phyloP scores from a whole-genome alignment of 2,888 invertebrate species.

The Lasioglossum marginatum region DNA sequence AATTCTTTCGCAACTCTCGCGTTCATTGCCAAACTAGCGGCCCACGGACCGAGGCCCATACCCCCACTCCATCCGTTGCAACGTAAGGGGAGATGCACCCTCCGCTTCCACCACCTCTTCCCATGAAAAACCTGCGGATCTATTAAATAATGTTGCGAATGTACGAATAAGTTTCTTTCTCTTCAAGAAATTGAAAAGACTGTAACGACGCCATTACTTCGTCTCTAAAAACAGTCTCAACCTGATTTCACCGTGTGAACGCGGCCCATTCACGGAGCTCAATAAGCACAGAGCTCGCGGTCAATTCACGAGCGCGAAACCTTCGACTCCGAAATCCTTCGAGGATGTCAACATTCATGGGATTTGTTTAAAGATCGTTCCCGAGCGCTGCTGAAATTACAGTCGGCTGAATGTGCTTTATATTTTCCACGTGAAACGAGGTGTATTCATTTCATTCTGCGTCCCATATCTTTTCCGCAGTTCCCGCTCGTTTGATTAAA shows the following conservation, averaged over 20 bases:
- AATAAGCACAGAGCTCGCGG: conserved; percentile 1
- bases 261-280: conserved; percentile 18
- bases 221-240: not conserved
- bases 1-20: not conserved
- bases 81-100: too few relatives aligned
- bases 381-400: not conserved
- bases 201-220: not conserved
- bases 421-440: not conserved
- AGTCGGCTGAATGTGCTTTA: not conserved
- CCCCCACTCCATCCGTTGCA: too few relatives aligned
- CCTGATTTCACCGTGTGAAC: conserved; percentile 26
- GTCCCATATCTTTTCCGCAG: too few relatives aligned
- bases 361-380: not conserved
- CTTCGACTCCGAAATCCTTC: not conserved
- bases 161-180: too few relatives aligned
- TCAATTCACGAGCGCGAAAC: not conserved
- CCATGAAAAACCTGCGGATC: too few relatives aligned
- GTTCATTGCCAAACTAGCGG: not conserved
- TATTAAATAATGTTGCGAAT: too few relatives aligned
- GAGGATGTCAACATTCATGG: conserved; percentile 13
- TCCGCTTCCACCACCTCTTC: too few relatives aligned
- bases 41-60: too few relatives aligned
- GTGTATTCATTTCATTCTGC: not conserved
- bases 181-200: not conserved
- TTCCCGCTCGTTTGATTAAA: not conserved